Evolutionary conservation across 2,888 invertebrate genomes (phyloP).

Genomic region (Tubulanus polymorphus): DNA sequence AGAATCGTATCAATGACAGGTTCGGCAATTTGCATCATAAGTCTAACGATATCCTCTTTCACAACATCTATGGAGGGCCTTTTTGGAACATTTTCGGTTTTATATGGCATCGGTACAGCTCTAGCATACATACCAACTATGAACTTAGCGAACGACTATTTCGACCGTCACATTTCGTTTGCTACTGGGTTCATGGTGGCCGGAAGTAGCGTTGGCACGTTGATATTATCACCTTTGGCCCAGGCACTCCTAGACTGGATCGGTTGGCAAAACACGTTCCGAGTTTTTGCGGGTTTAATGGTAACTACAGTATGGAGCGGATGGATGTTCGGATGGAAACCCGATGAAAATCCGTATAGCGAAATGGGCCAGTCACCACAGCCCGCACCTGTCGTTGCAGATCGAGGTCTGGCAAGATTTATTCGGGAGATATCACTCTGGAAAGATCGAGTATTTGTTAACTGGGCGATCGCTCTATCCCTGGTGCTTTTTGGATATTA

Average conservation of each 20-base stretch:
- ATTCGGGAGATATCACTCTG: slow-evolving; percentile 36
- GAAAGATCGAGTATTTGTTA: slow-evolving; percentile 35
- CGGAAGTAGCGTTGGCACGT: slow-evolving; percentile 37
- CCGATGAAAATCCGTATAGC: no score
- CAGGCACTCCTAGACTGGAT: slow-evolving; percentile 26
- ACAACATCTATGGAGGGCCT: slow-evolving; percentile 23
- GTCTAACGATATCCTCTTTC: slow-evolving; percentile 32
- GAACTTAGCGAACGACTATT: slow-evolving; percentile 33
- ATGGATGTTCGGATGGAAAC: no score
- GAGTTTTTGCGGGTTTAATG: slow-evolving; percentile 24
- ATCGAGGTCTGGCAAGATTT: not conserved
- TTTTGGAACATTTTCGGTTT: slow-evolving; percentile 32
- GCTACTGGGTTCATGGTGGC: slow-evolving; percentile 37
- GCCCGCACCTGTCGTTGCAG: slow-evolving; percentile 6
- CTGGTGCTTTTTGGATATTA: slow-evolving; percentile 41
- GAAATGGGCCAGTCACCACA: no score
- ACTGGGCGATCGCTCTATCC: slow-evolving; percentile 34
- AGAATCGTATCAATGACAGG: slow-evolving; percentile 29
- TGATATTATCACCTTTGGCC: slow-evolving; percentile 32
- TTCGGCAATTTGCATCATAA: slow-evolving; percentile 27
- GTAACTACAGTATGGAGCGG: slow-evolving; percentile 22
- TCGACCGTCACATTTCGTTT: slow-evolving; percentile 32
- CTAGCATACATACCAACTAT: slow-evolving; percentile 36
- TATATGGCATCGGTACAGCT: slow-evolving; percentile 37
- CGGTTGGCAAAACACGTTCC: slow-evolving; percentile 34